phyloP scores from a whole-genome alignment of 2,113 vertebrate species.

The Sapayoa aenigma region DNA sequence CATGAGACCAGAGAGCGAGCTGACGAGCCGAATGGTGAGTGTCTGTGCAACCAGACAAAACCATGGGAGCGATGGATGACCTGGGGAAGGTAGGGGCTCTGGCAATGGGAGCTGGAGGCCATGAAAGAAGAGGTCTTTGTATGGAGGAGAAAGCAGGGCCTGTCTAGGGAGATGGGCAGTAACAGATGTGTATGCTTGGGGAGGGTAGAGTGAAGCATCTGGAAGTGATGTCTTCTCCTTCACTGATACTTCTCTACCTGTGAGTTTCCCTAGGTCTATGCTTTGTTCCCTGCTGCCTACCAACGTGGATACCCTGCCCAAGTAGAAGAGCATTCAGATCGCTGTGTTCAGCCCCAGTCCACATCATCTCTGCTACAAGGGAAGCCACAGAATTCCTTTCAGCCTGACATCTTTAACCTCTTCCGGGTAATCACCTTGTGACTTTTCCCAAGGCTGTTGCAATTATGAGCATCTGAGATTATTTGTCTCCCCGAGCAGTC shows the following conservation, averaged over 20 bases:
- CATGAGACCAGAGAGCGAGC: slow-evolving; percentile 64
- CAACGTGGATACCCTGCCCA: slow-evolving; percentile 34
- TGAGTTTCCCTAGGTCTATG: slow-evolving; percentile 41
- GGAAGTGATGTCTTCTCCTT: neutral
- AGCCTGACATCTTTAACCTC: slow-evolving; percentile 48
- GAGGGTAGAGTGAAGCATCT: neutral
- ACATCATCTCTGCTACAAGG: neutral
- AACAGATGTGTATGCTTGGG: neutral
- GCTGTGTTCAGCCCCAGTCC: neutral
- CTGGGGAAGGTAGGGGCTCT: neutral
- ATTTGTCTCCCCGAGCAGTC: neutral
- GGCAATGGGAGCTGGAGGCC: neutral
- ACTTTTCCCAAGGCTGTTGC: neutral
- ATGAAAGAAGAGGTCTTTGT: neutral
- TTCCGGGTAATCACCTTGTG: slow-evolving; percentile 1
- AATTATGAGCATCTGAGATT: neutral
- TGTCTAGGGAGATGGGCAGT: neutral
- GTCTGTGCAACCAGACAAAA: neutral
- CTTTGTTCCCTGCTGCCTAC: slow-evolving; percentile 39
- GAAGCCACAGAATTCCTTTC: neutral
- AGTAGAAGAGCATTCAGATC: slow-evolving; percentile 29
- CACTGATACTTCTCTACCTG: neutral
- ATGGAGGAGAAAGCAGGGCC: neutral
- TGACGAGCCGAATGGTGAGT: slow-evolving; percentile 70
- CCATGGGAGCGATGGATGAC: fast-evolving